Base-by-base conservation (phyloP, 2,888 invertebrate species). In the Vannuccia rotundouncinata region DNA sequence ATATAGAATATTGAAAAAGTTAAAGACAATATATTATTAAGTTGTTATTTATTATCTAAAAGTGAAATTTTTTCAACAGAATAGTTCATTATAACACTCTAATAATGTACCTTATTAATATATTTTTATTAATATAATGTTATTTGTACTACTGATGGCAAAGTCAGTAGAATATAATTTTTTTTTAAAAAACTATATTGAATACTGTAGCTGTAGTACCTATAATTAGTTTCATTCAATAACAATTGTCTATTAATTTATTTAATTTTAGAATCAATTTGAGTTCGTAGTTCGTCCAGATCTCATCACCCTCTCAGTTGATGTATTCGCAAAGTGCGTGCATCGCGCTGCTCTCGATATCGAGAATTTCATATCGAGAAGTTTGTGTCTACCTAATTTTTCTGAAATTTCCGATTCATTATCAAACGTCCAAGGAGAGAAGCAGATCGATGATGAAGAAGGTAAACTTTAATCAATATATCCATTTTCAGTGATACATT, bases 381-480 rank as follows among this genome's bases (percentile, higher is more conserved):
- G 66, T 66, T 66, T 66, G 22, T 66, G 66, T 66, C 66, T 66
- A 2, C 66, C 66, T 45, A 45, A 45, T 45, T 45, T 17, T 45
- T 45, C 45, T 17, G 45, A 45, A 5, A 5, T 45, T 45, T n/a
- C n/a, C n/a, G n/a, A n/a, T n/a, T n/a, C n/a, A n/a, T n/a, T n/a
- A n/a, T n/a, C n/a, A n/a, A n/a, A n/a, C n/a, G n/a, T n/a, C n/a
- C n/a, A n/a, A n/a, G n/a, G n/a, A n/a, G n/a, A n/a, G n/a, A n/a
- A n/a, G n/a, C n/a, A n/a, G n/a, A n/a, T n/a, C n/a, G n/a, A n/a
- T n/a, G n/a, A n/a, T n/a, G n/a, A n/a, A n/a, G n/a, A n/a, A n/a
- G n/a, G n/a, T n/a, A n/a, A n/a, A n/a, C n/a, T n/a, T n/a, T n/a
- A n/a, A n/a, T n/a, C n/a, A n/a, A n/a, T n/a, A n/a, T n/a, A n/a